These are phyloP conservation scores for Aplodontia rufa DNA, from an alignment of 2,113 vertebrate species.

Conservation along the genomic window DNA sequence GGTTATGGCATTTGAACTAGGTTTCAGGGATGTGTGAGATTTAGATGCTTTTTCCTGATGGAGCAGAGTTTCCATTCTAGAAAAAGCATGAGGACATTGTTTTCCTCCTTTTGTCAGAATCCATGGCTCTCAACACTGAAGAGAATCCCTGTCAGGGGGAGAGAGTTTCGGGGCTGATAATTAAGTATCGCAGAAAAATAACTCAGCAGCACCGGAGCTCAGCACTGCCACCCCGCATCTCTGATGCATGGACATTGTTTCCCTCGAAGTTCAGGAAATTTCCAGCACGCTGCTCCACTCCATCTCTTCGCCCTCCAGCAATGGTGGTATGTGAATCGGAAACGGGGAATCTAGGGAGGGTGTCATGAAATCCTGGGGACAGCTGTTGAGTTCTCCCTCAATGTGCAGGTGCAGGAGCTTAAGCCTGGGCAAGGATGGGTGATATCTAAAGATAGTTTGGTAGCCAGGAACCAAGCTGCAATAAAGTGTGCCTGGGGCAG, in stretches of 20 bases:
- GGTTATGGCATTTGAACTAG: background rate
- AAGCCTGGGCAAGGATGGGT: too few relatives aligned
- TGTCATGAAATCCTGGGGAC: background rate
- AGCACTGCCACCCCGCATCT: background rate
- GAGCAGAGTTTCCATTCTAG: background rate
- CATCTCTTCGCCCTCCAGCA: background rate
- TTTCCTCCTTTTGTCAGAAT: conserved; percentile 1
- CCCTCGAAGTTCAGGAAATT: background rate
- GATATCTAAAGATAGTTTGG: background rate
- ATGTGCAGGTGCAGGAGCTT: background rate
- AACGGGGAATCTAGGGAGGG: background rate
- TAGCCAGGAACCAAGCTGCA: background rate
- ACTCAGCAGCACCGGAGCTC: background rate
- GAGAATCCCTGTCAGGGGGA: conserved; percentile 1
- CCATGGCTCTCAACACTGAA: conserved; percentile 17
- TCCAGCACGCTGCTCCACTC: background rate
- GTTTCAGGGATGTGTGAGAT: background rate
- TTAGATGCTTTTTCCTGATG: background rate
- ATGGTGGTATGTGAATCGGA: background rate
- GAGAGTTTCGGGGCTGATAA: background rate
- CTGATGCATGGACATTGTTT: background rate
- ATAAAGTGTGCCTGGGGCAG: background rate
- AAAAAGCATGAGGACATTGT: background rate
- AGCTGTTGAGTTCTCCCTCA: background rate
- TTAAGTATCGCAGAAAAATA: background rate